phyloP scores from a whole-genome alignment of 92 coral and sea anemone species.

The Porites divaricata region DNA sequence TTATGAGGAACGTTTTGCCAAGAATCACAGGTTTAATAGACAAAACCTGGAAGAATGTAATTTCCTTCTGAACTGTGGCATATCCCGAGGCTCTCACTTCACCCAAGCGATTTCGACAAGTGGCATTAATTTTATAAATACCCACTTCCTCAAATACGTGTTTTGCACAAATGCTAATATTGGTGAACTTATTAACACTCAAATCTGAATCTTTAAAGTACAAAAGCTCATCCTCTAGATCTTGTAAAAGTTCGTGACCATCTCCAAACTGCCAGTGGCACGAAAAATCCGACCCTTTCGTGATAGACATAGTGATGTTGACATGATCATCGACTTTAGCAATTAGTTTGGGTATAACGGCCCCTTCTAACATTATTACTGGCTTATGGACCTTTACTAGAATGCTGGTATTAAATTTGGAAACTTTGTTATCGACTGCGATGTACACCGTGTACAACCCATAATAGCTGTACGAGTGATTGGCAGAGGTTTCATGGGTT shows the following conservation, averaged over 20 bases:
- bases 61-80: constrained; percentile 45
- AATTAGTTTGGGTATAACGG: constrained; percentile 22
- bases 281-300: constrained; percentile 58
- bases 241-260: constrained; percentile 14
- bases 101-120: constrained; percentile 57
- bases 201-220: constrained; percentile 11
- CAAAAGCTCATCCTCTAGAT: not conserved
- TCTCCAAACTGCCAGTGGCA: constrained; percentile 66
- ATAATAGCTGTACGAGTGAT: constrained; percentile 18
- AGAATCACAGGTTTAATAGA: constrained; percentile 45
- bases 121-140: constrained; percentile 31
- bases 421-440: constrained; percentile 61
- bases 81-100: not conserved
- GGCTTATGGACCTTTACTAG: constrained; percentile 41
- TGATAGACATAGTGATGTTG: constrained; percentile 31
- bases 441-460: constrained; percentile 58
- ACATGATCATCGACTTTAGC: constrained; percentile 44
- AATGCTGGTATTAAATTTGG: constrained; percentile 22
- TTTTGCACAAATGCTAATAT: constrained; percentile 21
- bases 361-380: constrained; percentile 47
- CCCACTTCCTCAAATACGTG: constrained; percentile 40
- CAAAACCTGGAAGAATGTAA: constrained; percentile 47
- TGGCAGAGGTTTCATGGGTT: constrained; percentile 37
- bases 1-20: constrained; percentile 53
- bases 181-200: constrained; percentile 6